These are phyloP conservation scores for Archegozetes longisetosus DNA, from an alignment of 1,140 invertebrate genomes.

Conservation along the genomic window DNA sequence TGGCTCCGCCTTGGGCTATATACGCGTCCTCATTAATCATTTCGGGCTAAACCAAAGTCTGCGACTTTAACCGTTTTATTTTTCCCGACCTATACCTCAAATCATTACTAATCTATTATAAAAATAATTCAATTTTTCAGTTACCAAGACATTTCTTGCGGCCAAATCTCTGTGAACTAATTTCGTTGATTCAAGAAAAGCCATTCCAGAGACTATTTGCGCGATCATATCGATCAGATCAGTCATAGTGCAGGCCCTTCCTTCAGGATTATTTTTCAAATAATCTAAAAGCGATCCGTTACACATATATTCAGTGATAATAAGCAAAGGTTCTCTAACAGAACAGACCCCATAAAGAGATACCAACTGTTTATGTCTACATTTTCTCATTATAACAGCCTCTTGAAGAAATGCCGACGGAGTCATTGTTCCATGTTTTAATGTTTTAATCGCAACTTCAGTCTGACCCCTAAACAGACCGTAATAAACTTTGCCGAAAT, in stretches of 20 bases:
- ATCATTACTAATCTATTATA: not conserved
- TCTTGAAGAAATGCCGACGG: constrained; percentile 94
- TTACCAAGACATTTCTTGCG: constrained; percentile 88
- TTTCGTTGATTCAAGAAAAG: constrained; percentile 95
- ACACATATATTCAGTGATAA: constrained; percentile 97
- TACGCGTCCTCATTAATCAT: constrained; percentile 98
- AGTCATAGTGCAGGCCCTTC: not conserved
- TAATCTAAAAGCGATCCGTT: constrained; percentile 84
- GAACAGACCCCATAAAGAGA: constrained; percentile 96
- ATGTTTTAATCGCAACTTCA: constrained; percentile 90
- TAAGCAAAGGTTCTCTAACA: constrained; percentile 92
- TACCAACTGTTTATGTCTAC: constrained; percentile 84
- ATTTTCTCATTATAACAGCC: constrained; percentile 97
- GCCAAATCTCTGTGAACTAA: constrained; percentile 94
- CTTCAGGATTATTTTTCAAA: constrained; percentile 50
- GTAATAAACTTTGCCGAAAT: constrained; percentile 98
- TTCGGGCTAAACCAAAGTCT: constrained; percentile 91
- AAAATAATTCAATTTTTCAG: constrained; percentile 36
- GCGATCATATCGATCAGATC: constrained; percentile 93
- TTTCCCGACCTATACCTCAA: constrained; percentile 33
- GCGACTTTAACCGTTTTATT: constrained; percentile 70
- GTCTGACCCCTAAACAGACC: constrained; percentile 95
- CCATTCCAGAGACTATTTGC: constrained; percentile 97
- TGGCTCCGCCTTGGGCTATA: constrained; percentile 87
- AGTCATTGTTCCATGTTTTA: constrained; percentile 94